Evolutionary conservation across 2,888 invertebrate species (phyloP).

Genomic region (Leuctra nigra): DNA sequence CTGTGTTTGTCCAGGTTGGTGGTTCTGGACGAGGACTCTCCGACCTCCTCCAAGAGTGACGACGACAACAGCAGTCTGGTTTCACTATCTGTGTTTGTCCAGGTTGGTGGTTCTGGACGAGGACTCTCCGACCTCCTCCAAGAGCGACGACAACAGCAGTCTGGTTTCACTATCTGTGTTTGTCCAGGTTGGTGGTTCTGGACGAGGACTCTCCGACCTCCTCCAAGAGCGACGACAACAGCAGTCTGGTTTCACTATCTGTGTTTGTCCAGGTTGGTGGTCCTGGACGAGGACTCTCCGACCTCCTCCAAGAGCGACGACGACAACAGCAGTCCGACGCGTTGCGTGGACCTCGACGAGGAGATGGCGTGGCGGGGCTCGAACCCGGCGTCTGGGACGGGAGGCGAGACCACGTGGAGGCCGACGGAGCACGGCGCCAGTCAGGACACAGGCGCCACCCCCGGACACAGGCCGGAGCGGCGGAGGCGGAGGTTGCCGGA

Average conservation of each 20-base stretch:
- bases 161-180: too few relatives aligned
- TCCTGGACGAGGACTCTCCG: slow-evolving; percentile 73
- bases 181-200: too few relatives aligned
- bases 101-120: too few relatives aligned
- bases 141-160: slow-evolving; percentile 67
- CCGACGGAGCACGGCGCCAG: too few relatives aligned
- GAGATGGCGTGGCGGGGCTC: neutral
- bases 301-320: slow-evolving; percentile 69
- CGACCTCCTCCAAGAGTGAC: slow-evolving; percentile 69
- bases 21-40: slow-evolving; percentile 77
- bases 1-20: too few relatives aligned
- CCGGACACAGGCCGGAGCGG: slow-evolving; percentile 44
- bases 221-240: slow-evolving; percentile 68
- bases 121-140: slow-evolving; percentile 71
- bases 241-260: too few relatives aligned
- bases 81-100: too few relatives aligned
- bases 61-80: too few relatives aligned
- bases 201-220: slow-evolving; percentile 76
- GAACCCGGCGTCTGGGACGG: slow-evolving; percentile 11
- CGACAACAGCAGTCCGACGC: neutral
- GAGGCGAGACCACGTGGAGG: slow-evolving; percentile 44
- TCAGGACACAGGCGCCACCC: too few relatives aligned
- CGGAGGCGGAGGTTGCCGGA: slow-evolving; percentile 79
- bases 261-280: too few relatives aligned
- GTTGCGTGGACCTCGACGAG: neutral